phyloP scores from a whole-genome alignment of 1,140 invertebrate species.

The Oppia nitens region DNA sequence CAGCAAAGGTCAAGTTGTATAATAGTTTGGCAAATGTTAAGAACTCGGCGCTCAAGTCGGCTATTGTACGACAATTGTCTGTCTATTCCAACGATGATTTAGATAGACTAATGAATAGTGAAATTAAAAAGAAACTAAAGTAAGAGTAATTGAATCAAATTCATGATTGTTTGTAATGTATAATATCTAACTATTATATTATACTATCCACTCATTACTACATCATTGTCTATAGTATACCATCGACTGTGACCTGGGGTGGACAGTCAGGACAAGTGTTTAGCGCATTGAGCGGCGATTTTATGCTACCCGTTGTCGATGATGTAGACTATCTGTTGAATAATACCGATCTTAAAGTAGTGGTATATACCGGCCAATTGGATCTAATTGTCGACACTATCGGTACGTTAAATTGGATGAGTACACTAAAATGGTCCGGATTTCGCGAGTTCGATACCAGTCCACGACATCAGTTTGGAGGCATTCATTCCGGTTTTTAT shows the following conservation, averaged over 20 bases:
- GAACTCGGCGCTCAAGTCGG: not conserved
- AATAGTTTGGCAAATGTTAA: not conserved
- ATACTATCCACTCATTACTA: too few relatives aligned
- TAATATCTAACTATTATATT: too few relatives aligned
- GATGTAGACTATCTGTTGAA: conserved; percentile 38
- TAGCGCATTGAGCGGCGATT: conserved; percentile 42
- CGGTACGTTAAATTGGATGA: conserved; percentile 49
- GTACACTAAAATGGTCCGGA: conserved; percentile 43
- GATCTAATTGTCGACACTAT: conserved; percentile 53
- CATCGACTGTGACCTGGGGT: conserved; percentile 44
- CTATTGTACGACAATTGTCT: not conserved
- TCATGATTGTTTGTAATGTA: conserved; percentile 23
- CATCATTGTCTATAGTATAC: conserved; percentile 41
- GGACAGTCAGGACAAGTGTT: conserved; percentile 43
- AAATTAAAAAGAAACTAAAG: not conserved
- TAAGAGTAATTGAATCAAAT: not conserved
- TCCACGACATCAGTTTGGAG: conserved; percentile 36
- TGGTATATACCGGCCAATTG: conserved; percentile 47
- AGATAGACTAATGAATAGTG: not conserved
- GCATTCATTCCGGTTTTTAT: conserved; percentile 42
- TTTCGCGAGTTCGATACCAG: conserved; percentile 33
- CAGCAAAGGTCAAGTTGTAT: too few relatives aligned
- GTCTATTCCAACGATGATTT: not conserved
- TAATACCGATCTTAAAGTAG: conserved; percentile 44
- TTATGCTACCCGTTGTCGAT: conserved; percentile 63